Evolutionary conservation across 2,888 invertebrate species (phyloP), one percentile per base, ranked within the genome.

Genomic region (Cerceris ruficornis): DNA sequence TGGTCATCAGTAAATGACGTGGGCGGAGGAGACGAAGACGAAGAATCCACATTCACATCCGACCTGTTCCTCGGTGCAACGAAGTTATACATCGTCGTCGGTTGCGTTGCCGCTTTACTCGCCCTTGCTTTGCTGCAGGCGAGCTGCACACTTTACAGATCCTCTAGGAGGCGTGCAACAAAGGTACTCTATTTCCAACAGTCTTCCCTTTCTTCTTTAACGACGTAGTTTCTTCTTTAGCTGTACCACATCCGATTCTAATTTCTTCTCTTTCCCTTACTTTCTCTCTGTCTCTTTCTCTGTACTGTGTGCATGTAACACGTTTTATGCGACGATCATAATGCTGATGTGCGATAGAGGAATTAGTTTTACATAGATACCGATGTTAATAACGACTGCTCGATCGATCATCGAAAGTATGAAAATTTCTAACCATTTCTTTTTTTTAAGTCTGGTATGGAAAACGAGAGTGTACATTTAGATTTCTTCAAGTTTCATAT

Each of bases 51-150:
- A 15, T 62, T 72, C 7, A 41, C 75, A 41, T 52, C 73, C 5
- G 66, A 89, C 54, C 81, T 96, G 94, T 93, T 96, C 94, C 93
- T 96, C 59, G 95, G 96, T 0, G 95, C 95, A 88, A 95, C 95
- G 14, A 96, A 97, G 89, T 93, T 97, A 76, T 97, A 97, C 93
- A 95, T 97, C 77, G 97, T 98, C 55, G 93, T 97, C 75, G 98
- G 96, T 7, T 96, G 97, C 86, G 95, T 98, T 71, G 95, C 94
- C 0, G 97, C 97, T 0, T 92, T 98, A 57, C 93, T 98, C 46
- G 93, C 97, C 17, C 94, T 98, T 54, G 97, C 97, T 0, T 87
- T 98, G 11, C 93, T 98, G 60, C 98, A 98, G 93, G 98, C 97
- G 0, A 95, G 94, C 65, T 97, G 97, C 90, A 98, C 97, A 1